These are phyloP conservation scores for Pelagia noctiluca DNA, from an alignment of 30 jellyfish, hydroid and myxozoan species.

Conservation along the genomic window DNA sequence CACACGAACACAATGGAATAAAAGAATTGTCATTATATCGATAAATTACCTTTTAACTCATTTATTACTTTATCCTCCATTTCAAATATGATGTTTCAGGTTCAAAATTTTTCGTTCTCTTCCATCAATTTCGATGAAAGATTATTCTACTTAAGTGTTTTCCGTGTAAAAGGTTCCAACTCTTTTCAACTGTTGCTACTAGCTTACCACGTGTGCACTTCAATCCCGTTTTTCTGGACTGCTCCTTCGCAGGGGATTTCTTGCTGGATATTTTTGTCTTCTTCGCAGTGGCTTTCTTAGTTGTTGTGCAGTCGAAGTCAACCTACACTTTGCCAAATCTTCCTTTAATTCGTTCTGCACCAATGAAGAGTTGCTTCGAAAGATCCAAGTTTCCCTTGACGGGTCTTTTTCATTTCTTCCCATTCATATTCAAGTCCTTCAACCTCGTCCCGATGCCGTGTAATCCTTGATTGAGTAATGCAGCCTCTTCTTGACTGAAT, in stretches of 20 bases:
- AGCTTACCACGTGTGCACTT: constrained; percentile 3
- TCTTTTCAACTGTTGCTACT: too few relatives aligned
- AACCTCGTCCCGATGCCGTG: constrained; percentile 77
- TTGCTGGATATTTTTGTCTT: constrained; percentile 20
- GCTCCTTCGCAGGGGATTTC: constrained; percentile 43
- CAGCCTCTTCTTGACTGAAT: constrained; percentile 83
- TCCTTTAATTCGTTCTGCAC: constrained; percentile 76
- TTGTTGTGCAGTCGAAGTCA: constrained; percentile 81
- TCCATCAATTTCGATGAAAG: too few relatives aligned
- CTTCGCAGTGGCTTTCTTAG: constrained; percentile 61
- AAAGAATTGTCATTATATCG: too few relatives aligned
- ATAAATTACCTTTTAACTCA: too few relatives aligned
- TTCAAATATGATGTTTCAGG: too few relatives aligned
- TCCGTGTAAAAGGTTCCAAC: too few relatives aligned
- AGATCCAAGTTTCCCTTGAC: constrained; percentile 84
- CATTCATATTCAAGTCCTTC: constrained; percentile 74
- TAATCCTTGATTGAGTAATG: constrained; percentile 56
- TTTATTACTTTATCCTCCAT: too few relatives aligned
- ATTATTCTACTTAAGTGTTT: too few relatives aligned
- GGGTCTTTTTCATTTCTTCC: constrained; percentile 79
- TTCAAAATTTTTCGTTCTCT: too few relatives aligned
- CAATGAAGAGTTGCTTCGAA: constrained; percentile 85
- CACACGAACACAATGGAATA: too few relatives aligned
- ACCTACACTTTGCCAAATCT: constrained; percentile 74
- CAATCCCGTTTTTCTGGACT: constrained; percentile 66